Percentiles rank a stretch among this genome's conserved stretches.
These are phyloP conservation scores for Sinotaia quadrata DNA, from an alignment of 2,888 invertebrate species.

Conservation along the genomic window DNA sequence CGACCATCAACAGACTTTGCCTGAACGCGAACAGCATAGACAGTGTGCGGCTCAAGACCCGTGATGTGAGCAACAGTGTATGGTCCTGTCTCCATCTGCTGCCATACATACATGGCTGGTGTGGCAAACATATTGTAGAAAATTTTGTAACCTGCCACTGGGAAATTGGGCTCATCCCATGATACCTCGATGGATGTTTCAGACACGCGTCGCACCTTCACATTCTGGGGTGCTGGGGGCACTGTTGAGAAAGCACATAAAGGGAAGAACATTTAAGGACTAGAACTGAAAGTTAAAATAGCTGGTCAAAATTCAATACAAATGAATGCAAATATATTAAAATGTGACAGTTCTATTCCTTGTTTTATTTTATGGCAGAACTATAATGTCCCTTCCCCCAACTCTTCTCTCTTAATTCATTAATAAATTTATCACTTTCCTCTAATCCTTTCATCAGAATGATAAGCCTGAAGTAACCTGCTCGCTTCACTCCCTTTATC, in stretches of 20 bases:
- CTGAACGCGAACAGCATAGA: constrained; percentile 66
- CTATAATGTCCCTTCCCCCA: too few species aligned
- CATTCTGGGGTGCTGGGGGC: constrained; percentile 92
- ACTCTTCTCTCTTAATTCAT: too few species aligned
- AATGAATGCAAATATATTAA: too few species aligned
- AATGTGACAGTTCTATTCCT: too few species aligned
- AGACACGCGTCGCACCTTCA: constrained; percentile 94
- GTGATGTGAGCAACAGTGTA: constrained; percentile 63
- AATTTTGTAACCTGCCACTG: constrained; percentile 68
- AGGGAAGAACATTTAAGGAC: too few species aligned
- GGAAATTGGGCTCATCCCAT: constrained; percentile 75
- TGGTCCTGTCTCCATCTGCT: constrained; percentile 61
- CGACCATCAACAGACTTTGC: constrained; percentile 64
- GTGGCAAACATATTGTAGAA: constrained; percentile 64
- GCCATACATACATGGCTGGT: constrained; percentile 65
- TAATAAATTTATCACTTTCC: too few species aligned
- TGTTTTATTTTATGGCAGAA: too few species aligned
- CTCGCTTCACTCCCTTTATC: too few species aligned
- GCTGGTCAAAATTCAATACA: too few species aligned
- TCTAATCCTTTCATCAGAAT: too few species aligned
- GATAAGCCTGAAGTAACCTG: too few species aligned
- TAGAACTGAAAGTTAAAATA: too few species aligned
- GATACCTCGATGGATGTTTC: constrained; percentile 89
- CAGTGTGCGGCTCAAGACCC: constrained; percentile 55
- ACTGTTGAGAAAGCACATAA: constrained; percentile 78